Conservation (phyloP, 2,888 invertebrate genomes). For the Thereva unica region DNA sequence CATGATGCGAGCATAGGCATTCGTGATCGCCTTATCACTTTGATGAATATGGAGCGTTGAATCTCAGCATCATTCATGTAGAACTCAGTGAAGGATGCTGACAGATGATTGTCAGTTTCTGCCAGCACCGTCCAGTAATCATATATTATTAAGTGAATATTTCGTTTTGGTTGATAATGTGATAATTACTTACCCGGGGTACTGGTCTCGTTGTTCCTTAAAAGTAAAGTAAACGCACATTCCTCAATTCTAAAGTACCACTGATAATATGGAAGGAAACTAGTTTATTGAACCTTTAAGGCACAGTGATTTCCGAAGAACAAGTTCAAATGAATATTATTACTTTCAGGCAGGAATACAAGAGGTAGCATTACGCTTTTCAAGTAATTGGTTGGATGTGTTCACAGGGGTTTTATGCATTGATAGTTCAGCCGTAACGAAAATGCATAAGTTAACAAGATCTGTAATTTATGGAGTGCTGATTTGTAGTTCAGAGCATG, state of each 20-base stretch:
- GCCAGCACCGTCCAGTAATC: constrained; percentile 16
- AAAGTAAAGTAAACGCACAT: neutral
- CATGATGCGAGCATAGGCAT: too few relatives aligned
- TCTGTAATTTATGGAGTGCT: too few relatives aligned
- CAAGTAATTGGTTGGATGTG: too few relatives aligned
- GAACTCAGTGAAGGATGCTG: neutral
- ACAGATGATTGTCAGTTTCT: constrained; percentile 25
- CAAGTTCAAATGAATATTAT: constrained; percentile 16
- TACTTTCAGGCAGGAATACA: neutral
- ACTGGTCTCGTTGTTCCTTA: constrained; percentile 11
- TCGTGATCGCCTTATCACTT: too few relatives aligned
- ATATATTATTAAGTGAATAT: constrained; percentile 21
- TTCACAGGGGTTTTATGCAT: too few relatives aligned
- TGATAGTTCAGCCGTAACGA: too few relatives aligned
- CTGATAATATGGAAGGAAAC: too few relatives aligned
- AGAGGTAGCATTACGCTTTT: neutral
- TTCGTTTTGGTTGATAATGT: constrained; percentile 29
- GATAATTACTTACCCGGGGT: constrained; percentile 13
- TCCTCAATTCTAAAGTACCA: too few relatives aligned
- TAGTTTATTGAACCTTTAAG: neutral
- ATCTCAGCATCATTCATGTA: too few relatives aligned
- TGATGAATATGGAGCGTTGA: too few relatives aligned
- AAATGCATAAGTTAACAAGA: too few relatives aligned
- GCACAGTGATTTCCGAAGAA: constrained; percentile 11
- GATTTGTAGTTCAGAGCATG: too few relatives aligned